These are phyloP conservation scores for Synanthedon vespiformis DNA, from an alignment of 2,888 invertebrate species.

Conservation along the genomic window DNA sequence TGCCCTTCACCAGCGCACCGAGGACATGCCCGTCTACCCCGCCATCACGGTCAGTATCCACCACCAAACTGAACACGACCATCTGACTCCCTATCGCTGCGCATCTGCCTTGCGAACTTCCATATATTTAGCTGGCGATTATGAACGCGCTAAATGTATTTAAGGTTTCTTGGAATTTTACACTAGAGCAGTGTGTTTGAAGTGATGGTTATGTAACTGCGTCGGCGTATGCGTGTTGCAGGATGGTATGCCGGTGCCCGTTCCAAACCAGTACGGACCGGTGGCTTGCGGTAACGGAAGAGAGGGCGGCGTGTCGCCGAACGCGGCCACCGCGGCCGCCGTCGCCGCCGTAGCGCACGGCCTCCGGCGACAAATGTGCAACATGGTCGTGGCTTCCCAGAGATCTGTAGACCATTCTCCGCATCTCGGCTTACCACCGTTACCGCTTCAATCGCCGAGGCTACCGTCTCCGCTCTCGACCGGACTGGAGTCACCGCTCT, in stretches of 20 bases:
- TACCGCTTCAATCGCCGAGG: constrained; percentile 54
- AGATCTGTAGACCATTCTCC: constrained; percentile 54
- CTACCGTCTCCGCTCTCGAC: constrained; percentile 68
- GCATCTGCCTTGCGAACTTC: constrained; percentile 22
- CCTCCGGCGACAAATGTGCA: constrained; percentile 87
- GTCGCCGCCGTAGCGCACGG: constrained; percentile 89
- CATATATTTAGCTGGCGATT: background rate
- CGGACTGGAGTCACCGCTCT: constrained; percentile 73
- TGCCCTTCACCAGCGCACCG: constrained; percentile 85
- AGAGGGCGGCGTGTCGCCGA: constrained; percentile 66
- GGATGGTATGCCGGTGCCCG: constrained; percentile 70
- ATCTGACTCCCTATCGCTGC: constrained; percentile 22
- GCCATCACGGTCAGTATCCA: constrained; percentile 62
- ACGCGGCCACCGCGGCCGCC: constrained; percentile 84
- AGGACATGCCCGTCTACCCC: constrained; percentile 60
- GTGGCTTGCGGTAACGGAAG: constrained; percentile 69
- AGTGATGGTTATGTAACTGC: constrained; percentile 5
- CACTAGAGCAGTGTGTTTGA: background rate
- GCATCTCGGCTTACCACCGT: constrained; percentile 57
- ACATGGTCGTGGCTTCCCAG: constrained; percentile 76
- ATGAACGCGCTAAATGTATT: constrained; percentile 6
- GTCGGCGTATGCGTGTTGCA: constrained; percentile 50
- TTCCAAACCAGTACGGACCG: constrained; percentile 66
- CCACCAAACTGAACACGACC: too few species aligned
- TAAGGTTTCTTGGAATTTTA: constrained; percentile 6